These are phyloP conservation scores for Diphyllodes magnificus DNA, from an alignment of 2,113 vertebrate genomes.

Conservation along the genomic window DNA sequence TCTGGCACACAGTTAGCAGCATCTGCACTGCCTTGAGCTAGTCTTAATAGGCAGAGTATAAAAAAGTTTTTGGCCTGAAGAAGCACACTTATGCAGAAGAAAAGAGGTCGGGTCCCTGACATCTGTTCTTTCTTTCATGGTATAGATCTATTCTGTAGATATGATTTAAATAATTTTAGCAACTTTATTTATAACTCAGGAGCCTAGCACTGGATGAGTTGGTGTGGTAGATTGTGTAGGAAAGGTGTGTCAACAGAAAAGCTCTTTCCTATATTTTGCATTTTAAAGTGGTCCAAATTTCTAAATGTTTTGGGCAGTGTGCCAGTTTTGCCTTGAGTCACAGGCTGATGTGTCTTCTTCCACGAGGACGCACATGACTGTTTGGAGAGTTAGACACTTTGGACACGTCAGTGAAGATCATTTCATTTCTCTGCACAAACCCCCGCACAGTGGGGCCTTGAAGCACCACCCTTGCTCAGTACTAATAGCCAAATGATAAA, in stretches of 20 bases:
- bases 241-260: neutral
- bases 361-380: neutral
- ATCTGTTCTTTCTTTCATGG: neutral
- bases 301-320: neutral
- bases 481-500: neutral
- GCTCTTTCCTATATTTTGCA: neutral
- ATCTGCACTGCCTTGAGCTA: neutral
- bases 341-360: neutral
- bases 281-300: neutral
- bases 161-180: neutral
- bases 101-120: neutral
- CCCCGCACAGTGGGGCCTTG: neutral
- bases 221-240: neutral
- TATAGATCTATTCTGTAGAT: neutral
- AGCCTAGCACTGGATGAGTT: neutral
- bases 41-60: neutral
- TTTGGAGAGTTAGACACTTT: neutral
- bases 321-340: neutral
- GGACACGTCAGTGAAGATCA: neutral
- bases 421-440: neutral
- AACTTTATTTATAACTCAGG: neutral
- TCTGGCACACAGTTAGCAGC: neutral
- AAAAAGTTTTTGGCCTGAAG: neutral
- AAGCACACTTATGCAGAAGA: neutral
- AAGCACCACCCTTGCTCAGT: neutral